A percentile compares a stretch with the other conserved stretches of the same genome.
phyloP scores from a whole-genome alignment of 2,797 vertebrate genomes.

The Tragopan temminckii region DNA sequence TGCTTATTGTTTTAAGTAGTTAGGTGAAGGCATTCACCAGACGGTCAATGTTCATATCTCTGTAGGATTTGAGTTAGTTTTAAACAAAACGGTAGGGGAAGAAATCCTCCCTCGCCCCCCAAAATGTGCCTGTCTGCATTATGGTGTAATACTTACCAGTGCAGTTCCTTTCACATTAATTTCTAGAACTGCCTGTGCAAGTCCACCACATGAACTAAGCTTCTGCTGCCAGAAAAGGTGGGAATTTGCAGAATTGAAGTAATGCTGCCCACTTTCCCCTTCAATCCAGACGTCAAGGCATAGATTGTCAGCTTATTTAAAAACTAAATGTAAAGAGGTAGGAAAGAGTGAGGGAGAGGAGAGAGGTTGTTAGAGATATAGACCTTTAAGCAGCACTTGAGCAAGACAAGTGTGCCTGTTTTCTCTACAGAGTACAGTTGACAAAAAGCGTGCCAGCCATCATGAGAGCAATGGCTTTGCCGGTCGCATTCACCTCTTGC shows the following conservation, averaged over 20 bases:
- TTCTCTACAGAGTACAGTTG: constrained; percentile 99
- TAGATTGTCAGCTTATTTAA: constrained; percentile 10
- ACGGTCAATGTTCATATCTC: constrained; percentile 2
- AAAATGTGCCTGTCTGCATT: not conserved
- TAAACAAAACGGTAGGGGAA: constrained; percentile 43
- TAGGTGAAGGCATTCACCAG: constrained; percentile 60
- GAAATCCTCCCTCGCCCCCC: not conserved
- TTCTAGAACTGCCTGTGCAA: constrained; percentile 4
- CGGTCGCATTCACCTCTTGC: constrained; percentile 97
- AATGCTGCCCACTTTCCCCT: constrained; percentile 35
- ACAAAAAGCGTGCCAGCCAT: constrained; percentile 94
- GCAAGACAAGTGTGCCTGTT: constrained; percentile 96
- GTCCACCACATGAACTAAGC: not conserved
- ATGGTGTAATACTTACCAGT: not conserved
- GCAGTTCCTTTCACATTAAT: not conserved
- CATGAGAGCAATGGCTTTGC: constrained; percentile 96
- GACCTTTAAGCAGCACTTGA: constrained; percentile 86
- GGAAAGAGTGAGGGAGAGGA: constrained; percentile 39
- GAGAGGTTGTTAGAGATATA: constrained; percentile 75
- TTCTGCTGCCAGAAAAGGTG: not conserved
- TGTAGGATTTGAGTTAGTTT: constrained; percentile 22
- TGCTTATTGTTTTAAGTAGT: constrained; percentile 61
- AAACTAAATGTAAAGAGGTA: constrained; percentile 1
- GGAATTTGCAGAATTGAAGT: constrained; percentile 13
- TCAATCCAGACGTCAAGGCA: constrained; percentile 48